Percentiles rank a stretch among this genome's conserved stretches.
Conservation (phyloP, 2,797 vertebrate species). For the Parauchenoglanis punctatus region DNA sequence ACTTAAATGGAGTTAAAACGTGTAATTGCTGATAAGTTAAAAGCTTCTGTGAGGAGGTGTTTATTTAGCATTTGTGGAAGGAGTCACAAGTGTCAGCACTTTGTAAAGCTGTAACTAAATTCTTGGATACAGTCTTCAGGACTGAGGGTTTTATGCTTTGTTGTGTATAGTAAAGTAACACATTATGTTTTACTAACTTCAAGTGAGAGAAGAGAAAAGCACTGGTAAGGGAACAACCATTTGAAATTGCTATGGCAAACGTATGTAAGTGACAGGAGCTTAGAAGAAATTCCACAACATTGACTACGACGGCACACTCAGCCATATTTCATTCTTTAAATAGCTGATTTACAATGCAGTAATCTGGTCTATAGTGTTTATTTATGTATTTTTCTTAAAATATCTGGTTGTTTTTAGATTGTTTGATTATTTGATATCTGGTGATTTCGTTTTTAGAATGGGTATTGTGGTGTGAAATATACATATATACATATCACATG, state of each 20-base stretch:
- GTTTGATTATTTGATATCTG: no score
- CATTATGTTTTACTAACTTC: not conserved
- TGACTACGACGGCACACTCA: not conserved
- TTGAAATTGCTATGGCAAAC: not conserved
- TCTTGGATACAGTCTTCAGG: not conserved
- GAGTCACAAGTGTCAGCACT: not conserved
- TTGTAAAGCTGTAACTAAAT: not conserved
- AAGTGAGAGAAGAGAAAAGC: not conserved
- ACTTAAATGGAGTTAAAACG: no score
- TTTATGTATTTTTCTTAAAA: not conserved
- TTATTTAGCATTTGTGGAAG: not conserved
- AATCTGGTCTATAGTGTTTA: not conserved
- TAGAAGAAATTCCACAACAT: not conserved
- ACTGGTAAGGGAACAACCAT: not conserved
- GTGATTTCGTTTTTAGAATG: no score
- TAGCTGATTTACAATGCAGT: not conserved
- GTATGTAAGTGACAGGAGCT: not conserved
- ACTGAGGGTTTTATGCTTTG: not conserved
- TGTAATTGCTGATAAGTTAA: no score
- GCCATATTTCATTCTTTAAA: not conserved
- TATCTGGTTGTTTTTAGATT: not conserved
- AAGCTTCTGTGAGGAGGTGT: no score
- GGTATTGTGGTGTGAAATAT: not conserved
- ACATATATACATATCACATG: not conserved
- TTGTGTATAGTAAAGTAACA: not conserved